phyloP scores from a whole-genome alignment of 2,797 vertebrate genomes.

The Parauchenoglanis punctatus region DNA sequence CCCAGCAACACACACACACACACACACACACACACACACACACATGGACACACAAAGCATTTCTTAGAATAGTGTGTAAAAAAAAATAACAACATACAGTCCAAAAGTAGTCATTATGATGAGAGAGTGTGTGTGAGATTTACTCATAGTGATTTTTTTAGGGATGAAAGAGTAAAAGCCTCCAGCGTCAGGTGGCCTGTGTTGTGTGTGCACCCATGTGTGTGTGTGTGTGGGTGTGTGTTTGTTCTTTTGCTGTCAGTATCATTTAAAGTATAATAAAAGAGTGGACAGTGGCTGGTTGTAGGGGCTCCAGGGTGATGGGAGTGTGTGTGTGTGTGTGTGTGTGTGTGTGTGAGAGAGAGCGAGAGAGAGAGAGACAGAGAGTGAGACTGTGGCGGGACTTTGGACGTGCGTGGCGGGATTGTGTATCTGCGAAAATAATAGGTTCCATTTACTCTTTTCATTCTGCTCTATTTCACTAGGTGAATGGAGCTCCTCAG shows the following conservation, averaged over 20 bases:
- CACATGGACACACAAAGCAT: background rate
- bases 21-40: slow-evolving; percentile 42
- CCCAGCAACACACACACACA: slow-evolving; percentile 9
- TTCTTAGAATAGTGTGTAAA: background rate
- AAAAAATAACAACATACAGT: background rate
- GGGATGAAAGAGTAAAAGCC: background rate
- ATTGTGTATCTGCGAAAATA: slow-evolving; percentile 76
- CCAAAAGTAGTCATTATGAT: background rate
- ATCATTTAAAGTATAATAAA: slow-evolving; percentile 86
- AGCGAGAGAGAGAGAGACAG: background rate
- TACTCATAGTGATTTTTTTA: background rate
- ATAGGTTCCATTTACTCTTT: slow-evolving; percentile 85
- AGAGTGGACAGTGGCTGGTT: slow-evolving; percentile 48
- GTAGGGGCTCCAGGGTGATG: slow-evolving; percentile 51
- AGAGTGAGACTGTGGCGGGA: slow-evolving; percentile 34
- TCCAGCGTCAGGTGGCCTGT: background rate
- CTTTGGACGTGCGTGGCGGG: slow-evolving; percentile 57
- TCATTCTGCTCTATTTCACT: slow-evolving; percentile 99
- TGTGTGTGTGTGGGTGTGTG: slow-evolving; percentile 25
- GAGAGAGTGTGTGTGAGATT: background rate
- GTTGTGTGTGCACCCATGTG: background rate
- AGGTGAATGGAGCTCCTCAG: slow-evolving; percentile 85
- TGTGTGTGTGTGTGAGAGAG: slow-evolving; percentile 5
- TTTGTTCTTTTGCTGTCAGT: slow-evolving; percentile 77
- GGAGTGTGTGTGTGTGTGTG: slow-evolving; percentile 43